A percentile compares a stretch with the other conserved stretches of the same genome.
These are phyloP conservation scores for Prionailurus viverrinus DNA, from an alignment of 2,113 vertebrate genomes.

Conservation along the genomic window DNA sequence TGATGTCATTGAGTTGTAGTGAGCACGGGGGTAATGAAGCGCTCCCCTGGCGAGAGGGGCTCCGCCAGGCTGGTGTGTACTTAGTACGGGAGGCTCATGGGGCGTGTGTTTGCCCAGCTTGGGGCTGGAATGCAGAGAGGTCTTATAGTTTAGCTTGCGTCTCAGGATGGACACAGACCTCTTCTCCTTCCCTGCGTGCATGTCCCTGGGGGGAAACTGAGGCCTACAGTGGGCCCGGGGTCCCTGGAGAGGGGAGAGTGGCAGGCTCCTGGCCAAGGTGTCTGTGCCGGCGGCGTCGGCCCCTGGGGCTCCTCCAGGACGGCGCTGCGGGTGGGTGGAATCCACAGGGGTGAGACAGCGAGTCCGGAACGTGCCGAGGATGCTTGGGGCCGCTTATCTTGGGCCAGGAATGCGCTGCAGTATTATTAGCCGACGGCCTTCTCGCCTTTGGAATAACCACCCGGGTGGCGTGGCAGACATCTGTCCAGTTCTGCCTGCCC, in stretches of 20 bases:
- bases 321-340: conserved; percentile 74
- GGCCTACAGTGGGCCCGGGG: not conserved
- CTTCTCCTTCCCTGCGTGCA: not conserved
- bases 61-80: not conserved
- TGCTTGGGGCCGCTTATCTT: conserved; percentile 82
- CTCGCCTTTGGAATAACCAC: conserved; percentile 63
- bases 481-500: conserved; percentile 75
- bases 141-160: not conserved
- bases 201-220: not conserved
- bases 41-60: not conserved
- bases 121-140: not conserved
- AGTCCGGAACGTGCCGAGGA: conserved; percentile 73
- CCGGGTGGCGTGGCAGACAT: conserved; percentile 56
- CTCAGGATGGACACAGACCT: not conserved
- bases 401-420: conserved; percentile 72
- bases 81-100: accelerated
- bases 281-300: conserved; percentile 18
- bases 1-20: not conserved
- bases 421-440: conserved; percentile 78
- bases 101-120: not conserved
- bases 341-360: conserved; percentile 62
- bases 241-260: not conserved
- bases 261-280: conserved; percentile 23
- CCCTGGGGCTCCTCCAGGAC: not conserved
- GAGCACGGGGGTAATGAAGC: not conserved